Evolutionary conservation across 2,888 invertebrate genomes (phyloP), one percentile per base, ranked within the genome.

Genomic region (Hoplodrina blanda): DNA sequence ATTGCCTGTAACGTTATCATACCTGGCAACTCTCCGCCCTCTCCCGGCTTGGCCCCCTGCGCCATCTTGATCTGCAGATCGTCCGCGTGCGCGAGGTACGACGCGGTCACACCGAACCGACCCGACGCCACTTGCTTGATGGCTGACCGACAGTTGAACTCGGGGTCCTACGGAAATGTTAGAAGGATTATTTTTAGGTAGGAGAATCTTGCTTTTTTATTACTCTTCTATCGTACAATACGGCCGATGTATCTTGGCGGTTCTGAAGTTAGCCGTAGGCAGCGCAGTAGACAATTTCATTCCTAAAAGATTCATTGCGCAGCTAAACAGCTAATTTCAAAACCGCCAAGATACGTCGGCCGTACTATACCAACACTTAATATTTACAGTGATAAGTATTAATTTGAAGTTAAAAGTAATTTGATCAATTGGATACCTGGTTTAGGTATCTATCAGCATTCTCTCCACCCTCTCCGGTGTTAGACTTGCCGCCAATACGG

Each of bases 11-110:
- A 37, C 37, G 1, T 37, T 33, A 37, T 46, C 0, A 33, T 83
- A 96, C 96, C 99, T 0, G 99, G 99, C 69, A 99, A 93, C 93
- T 99, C 99, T 3, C 99, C 99, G 30, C 99, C 99, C 95, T 99
- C 99, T 0, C 99, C 99, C 0, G 99, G 99, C 92, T 99, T 99
- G 67, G 99, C 99, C 2, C 99, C 99, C 95, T 99, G 99, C 10
- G 99, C 99, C 99, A 99, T 99, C 96, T 99, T 99, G 90, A 99
- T 99, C 95, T 99, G 99, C 82, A 99, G 93, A 92, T 99, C 99
- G 93, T 99, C 99, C 0, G 99, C 98, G 94, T 99, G 99, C 11
- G 99, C 99, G 81, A 99, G 94, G 92, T 99, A 99, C 0, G 99
- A 98, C 17, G 99, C 99, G 0, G 99, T 99, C 5, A 99, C 99